Conservation (phyloP, 2,113 vertebrate genomes). For the Benitochromis conjunctus region DNA sequence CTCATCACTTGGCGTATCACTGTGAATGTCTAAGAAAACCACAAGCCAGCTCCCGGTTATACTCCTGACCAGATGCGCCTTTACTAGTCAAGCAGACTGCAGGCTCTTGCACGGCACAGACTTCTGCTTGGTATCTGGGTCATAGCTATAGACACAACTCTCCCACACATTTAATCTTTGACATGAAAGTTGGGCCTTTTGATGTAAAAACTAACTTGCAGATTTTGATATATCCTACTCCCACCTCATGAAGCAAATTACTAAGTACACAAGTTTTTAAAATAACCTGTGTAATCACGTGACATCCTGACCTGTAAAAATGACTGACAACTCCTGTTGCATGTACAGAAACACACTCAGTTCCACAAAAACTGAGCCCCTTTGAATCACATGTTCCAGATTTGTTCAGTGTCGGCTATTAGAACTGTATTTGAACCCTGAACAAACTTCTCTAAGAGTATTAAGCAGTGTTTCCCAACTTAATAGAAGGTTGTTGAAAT, state of each 20-base stretch:
- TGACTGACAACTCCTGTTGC: neutral
- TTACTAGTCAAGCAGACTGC: neutral
- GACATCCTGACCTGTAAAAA: neutral
- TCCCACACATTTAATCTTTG: neutral
- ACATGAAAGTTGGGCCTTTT: neutral
- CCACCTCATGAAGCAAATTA: neutral
- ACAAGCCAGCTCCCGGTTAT: neutral
- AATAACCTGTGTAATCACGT: neutral
- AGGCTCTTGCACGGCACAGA: neutral
- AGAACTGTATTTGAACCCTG: neutral
- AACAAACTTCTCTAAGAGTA: neutral
- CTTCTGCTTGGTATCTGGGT: neutral
- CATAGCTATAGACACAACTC: neutral
- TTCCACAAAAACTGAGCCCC: neutral
- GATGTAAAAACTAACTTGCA: neutral
- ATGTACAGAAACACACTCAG: neutral
- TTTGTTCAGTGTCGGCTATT: neutral
- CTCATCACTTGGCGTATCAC: neutral
- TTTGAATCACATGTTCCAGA: neutral
- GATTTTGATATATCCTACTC: neutral
- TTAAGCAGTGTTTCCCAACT: neutral
- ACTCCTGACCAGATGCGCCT: neutral
- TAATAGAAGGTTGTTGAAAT: neutral
- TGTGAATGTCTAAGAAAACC: neutral
- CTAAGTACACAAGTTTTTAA: neutral